Evolutionary conservation across 2,888 invertebrate genomes (phyloP).

Genomic region (Pollenia griseotomentosa): DNA sequence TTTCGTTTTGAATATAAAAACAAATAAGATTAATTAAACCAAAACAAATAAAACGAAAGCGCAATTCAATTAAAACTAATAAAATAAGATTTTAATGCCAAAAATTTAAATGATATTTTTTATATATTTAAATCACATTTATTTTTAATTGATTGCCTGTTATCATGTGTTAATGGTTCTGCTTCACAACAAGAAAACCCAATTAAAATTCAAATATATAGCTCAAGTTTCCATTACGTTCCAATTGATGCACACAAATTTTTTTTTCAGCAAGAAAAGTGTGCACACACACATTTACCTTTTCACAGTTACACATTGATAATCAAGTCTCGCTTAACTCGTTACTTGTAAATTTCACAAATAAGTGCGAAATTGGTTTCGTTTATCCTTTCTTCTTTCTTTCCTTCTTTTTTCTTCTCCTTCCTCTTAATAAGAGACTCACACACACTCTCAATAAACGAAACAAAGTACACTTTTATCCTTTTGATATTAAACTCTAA

Average conservation of each 20-base stretch:
- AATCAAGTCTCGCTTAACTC: neutral
- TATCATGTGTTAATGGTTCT: conserved; percentile 19
- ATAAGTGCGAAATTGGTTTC: conserved; percentile 9
- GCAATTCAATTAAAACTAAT: conserved; percentile 34
- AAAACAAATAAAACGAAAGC: neutral
- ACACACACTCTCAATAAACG: too few relatives aligned
- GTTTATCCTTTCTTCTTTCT: neutral
- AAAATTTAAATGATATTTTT: neutral
- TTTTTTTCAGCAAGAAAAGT: neutral
- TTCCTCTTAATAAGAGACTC: too few relatives aligned
- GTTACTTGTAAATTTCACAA: conserved; percentile 19
- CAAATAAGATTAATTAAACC: neutral
- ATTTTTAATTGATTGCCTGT: conserved; percentile 3
- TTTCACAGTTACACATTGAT: too few relatives aligned
- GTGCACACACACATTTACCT: too few relatives aligned
- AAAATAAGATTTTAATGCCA: conserved; percentile 10
- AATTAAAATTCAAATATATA: conserved; percentile 10
- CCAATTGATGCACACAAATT: conserved; percentile 2
- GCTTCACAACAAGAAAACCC: conserved; percentile 34
- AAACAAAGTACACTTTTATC: too few relatives aligned
- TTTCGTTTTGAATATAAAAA: too few relatives aligned
- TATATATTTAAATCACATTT: conserved; percentile 5
- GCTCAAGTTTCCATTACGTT: conserved; percentile 25
- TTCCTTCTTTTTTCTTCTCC: too few relatives aligned
- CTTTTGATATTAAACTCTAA: too few relatives aligned